Evolutionary conservation across 2,797 vertebrate species (phyloP).

Genomic region (Spondyliosoma cantharus): DNA sequence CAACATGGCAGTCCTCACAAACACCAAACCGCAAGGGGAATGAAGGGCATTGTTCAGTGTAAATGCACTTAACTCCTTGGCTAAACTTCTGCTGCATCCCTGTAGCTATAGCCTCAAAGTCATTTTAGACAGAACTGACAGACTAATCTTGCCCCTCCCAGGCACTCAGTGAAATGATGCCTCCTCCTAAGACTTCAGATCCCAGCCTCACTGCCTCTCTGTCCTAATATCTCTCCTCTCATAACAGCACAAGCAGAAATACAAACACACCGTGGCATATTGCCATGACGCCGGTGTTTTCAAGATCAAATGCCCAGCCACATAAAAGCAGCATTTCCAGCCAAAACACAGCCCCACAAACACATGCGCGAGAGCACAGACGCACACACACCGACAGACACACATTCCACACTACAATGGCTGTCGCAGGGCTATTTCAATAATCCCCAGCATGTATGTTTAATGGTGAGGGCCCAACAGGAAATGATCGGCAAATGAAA

Average conservation of each 20-base stretch:
- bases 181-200: conserved; percentile 75
- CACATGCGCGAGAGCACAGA: neutral
- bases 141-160: conserved; percentile 77
- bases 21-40: conserved; percentile 60
- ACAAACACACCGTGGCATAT: conserved; percentile 70
- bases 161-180: conserved; percentile 78
- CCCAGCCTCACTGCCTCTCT: conserved; percentile 56
- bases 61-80: conserved; percentile 71
- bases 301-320: conserved; percentile 66
- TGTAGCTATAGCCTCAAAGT: conserved; percentile 75
- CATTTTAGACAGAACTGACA: conserved; percentile 76
- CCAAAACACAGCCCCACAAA: conserved; percentile 45
- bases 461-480: conserved; percentile 94
- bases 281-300: conserved; percentile 68
- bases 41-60: conserved; percentile 71
- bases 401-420: conserved; percentile 78
- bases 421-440: conserved; percentile 88
- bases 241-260: conserved; percentile 68
- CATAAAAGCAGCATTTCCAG: conserved; percentile 70
- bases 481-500: conserved; percentile 97
- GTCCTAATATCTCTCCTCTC: conserved; percentile 70
- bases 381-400: conserved; percentile 22
- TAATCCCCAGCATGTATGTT: conserved; percentile 94
- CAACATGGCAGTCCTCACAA: conserved; percentile 50
- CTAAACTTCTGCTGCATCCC: conserved; percentile 71